A percentile compares a stretch with the other conserved stretches of the same genome.
phyloP scores from a whole-genome alignment of 1,140 invertebrate species.

The Panulirus ornatus region DNA sequence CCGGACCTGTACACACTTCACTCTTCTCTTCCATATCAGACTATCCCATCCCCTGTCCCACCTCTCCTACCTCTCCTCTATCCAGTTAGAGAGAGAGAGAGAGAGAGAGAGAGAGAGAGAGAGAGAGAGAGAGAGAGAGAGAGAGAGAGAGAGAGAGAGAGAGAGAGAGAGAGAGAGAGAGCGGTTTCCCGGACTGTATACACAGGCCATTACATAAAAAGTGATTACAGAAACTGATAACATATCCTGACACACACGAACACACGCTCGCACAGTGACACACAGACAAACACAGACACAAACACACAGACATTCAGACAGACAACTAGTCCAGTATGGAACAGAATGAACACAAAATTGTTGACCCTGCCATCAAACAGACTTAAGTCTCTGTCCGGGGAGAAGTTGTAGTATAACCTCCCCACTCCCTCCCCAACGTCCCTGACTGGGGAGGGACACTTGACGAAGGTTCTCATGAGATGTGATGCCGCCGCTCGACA shows the following conservation, averaged over 20 bases:
- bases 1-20: neutral
- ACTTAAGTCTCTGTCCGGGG: no score
- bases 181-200: neutral
- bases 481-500: no score
- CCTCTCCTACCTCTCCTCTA: neutral
- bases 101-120: conserved; percentile 28
- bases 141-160: neutral
- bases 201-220: neutral
- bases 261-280: neutral
- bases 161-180: conserved; percentile 7
- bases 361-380: no score
- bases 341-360: no score
- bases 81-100: conserved; percentile 24
- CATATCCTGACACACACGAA: neutral
- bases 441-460: no score
- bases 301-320: no score
- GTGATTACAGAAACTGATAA: neutral
- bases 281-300: neutral
- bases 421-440: no score
- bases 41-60: neutral
- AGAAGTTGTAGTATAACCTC: no score
- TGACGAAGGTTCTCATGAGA: no score
- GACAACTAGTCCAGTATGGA: no score
- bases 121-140: conserved; percentile 36
- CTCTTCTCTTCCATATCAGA: neutral